These are phyloP conservation scores for Eulithis prunata DNA, from an alignment of 2,888 invertebrate genomes.

Conservation along the genomic window DNA sequence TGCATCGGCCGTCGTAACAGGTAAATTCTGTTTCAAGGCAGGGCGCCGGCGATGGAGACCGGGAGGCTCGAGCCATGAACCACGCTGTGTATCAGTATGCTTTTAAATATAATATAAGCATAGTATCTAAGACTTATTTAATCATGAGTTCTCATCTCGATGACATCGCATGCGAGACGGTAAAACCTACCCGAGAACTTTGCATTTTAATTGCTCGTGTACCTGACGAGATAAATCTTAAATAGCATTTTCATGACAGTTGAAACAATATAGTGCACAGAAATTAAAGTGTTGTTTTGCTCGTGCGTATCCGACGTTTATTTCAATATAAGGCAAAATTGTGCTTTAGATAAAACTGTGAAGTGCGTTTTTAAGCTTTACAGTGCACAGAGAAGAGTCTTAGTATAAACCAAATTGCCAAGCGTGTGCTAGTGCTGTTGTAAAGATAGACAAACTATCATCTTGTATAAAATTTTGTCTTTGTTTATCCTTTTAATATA, in stretches of 20 bases:
- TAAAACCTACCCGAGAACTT: no score
- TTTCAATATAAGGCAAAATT: slow-evolving; percentile 12
- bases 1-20: slow-evolving; percentile 91
- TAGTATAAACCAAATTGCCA: slow-evolving; percentile 14
- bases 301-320: background rate
- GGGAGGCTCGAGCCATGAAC: slow-evolving; percentile 66
- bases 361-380: slow-evolving; percentile 22
- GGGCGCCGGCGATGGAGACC: slow-evolving; percentile 59
- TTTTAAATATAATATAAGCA: slow-evolving; percentile 1
- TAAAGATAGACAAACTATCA: slow-evolving; percentile 16
- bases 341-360: slow-evolving; percentile 11
- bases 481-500: background rate
- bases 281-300: slow-evolving; percentile 1
- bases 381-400: slow-evolving; percentile 26
- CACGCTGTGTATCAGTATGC: slow-evolving; percentile 58
- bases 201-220: background rate
- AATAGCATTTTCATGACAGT: background rate
- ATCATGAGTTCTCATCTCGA: background rate
- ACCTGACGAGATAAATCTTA: background rate
- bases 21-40: slow-evolving; percentile 88
- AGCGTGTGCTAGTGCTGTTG: slow-evolving; percentile 23
- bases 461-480: slow-evolving; percentile 6
- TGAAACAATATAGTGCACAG: background rate
- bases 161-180: no score
- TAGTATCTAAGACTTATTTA: background rate